Evolutionary conservation across 2,888 invertebrate species (phyloP).

Genomic region (Caenorhabditis wallacei): DNA sequence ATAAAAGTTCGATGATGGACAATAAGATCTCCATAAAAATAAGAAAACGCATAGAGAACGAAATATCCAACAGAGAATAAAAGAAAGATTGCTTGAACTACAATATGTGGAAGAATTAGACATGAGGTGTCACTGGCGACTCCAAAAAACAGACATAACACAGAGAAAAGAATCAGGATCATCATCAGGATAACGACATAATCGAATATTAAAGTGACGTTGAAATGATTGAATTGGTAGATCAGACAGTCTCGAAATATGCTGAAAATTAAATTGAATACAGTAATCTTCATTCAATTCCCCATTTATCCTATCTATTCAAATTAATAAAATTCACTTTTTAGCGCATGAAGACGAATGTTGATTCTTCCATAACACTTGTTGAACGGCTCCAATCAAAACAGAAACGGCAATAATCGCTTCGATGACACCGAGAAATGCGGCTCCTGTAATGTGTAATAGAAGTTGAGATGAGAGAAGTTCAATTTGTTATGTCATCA

Average conservation of each 20-base stretch:
- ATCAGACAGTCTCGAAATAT: conserved; percentile 77
- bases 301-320: too few species aligned
- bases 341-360: conserved; percentile 69
- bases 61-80: conserved; percentile 80
- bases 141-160: conserved; percentile 79
- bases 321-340: conserved; percentile 62
- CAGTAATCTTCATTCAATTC: too few species aligned
- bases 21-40: conserved; percentile 80
- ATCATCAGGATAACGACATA: conserved; percentile 79
- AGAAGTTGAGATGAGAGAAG: not conserved
- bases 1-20: conserved; percentile 72
- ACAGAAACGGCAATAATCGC: conserved; percentile 72
- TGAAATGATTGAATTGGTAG: conserved; percentile 78
- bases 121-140: conserved; percentile 76
- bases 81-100: conserved; percentile 78
- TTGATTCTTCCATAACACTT: conserved; percentile 77
- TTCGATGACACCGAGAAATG: conserved; percentile 78
- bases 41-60: conserved; percentile 79
- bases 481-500: conserved; percentile 44
- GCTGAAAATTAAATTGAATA: conserved; percentile 67
- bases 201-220: conserved; percentile 79
- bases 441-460: conserved; percentile 73
- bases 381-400: conserved; percentile 73
- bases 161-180: conserved; percentile 76
- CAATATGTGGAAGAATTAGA: conserved; percentile 78